phyloP scores from a whole-genome alignment of 1,140 invertebrate species.

The Drosophila burlai region DNA sequence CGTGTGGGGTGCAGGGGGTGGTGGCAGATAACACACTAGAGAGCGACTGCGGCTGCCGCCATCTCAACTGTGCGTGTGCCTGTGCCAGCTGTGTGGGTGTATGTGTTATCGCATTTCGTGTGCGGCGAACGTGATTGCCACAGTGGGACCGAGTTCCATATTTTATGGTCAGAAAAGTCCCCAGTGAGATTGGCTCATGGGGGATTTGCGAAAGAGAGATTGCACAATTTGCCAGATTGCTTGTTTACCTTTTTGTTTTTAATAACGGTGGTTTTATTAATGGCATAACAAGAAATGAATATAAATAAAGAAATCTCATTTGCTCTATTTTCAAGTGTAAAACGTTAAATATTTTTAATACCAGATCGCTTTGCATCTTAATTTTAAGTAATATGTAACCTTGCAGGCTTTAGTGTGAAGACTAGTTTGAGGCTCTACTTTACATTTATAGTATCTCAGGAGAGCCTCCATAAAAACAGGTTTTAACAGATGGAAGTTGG shows the following conservation, averaged over 20 bases:
- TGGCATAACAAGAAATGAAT: background rate
- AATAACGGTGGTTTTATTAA: background rate
- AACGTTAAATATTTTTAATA: no score
- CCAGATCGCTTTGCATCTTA: no score
- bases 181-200: background rate
- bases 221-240: slow-evolving; percentile 9
- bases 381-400: no score
- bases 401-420: no score
- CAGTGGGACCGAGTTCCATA: slow-evolving; percentile 40
- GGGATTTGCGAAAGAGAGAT: background rate
- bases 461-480: background rate
- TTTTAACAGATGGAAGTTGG: background rate
- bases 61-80: slow-evolving; percentile 20
- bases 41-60: slow-evolving; percentile 21
- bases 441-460: background rate
- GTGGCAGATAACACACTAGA: slow-evolving; percentile 9
- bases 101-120: slow-evolving; percentile 74
- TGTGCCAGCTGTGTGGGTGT: slow-evolving; percentile 34
- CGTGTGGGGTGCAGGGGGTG: slow-evolving; percentile 9
- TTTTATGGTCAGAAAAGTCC: slow-evolving; percentile 6
- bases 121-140: slow-evolving; percentile 74
- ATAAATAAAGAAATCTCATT: background rate
- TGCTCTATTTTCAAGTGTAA: background rate
- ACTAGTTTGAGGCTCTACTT: no score
- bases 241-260: slow-evolving; percentile 2